Conservation (phyloP, 2,113 vertebrate genomes). For the Aramus guarauna region DNA sequence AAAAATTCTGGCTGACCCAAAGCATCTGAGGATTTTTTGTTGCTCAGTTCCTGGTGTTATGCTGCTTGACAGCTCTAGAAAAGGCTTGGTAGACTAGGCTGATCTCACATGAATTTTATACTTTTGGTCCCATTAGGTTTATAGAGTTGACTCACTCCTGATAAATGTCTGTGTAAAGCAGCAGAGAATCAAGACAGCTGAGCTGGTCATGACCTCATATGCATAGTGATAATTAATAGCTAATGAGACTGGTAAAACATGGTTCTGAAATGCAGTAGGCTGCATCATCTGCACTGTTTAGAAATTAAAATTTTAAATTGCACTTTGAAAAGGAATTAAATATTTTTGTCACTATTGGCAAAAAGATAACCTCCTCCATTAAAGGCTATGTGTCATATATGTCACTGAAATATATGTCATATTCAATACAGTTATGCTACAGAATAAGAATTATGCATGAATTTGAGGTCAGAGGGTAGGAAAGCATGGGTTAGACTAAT, state of each 20-base stretch:
- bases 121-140: not conserved
- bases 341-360: not conserved
- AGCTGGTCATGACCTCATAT: not conserved
- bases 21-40: not conserved
- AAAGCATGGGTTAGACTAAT: not conserved
- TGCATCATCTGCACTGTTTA: not conserved
- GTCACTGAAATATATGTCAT: not conserved
- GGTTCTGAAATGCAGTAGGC: not conserved
- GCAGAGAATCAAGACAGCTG: not conserved
- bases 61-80: not conserved
- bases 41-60: not conserved
- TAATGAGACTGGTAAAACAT: not conserved
- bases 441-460: not conserved
- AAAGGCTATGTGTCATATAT: not conserved
- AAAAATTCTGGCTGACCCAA: not conserved
- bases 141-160: not conserved
- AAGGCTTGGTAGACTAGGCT: not conserved
- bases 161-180: not conserved
- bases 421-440: not conserved
- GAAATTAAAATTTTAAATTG: not conserved
- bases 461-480: not conserved
- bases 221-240: not conserved
- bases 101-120: not conserved
- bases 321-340: not conserved
- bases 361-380: not conserved